phyloP scores from a whole-genome alignment of 1,140 invertebrate species.

The Danaus plexippus region DNA sequence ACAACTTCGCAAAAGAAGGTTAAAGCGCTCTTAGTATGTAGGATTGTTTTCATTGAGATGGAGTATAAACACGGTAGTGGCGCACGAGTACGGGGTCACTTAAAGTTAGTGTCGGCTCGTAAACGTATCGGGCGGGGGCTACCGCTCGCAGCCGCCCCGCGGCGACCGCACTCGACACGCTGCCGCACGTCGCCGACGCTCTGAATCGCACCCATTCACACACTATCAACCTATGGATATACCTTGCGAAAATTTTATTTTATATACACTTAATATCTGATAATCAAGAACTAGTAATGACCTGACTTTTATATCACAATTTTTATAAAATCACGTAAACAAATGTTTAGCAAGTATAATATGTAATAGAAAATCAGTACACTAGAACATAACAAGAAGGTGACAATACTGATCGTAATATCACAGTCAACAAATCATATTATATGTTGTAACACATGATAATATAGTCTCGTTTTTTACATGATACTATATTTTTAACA shows the following conservation, averaged over 20 bases:
- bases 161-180: slow-evolving; percentile 67
- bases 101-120: slow-evolving; percentile 67
- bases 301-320: too few relatives aligned
- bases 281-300: too few relatives aligned
- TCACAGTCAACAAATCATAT: too few relatives aligned
- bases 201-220: slow-evolving; percentile 66
- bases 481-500: too few relatives aligned
- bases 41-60: slow-evolving; percentile 59
- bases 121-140: slow-evolving; percentile 66
- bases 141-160: slow-evolving; percentile 49
- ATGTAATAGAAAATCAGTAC: too few relatives aligned
- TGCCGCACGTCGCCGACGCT: slow-evolving; percentile 64
- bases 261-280: too few relatives aligned
- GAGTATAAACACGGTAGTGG: slow-evolving; percentile 56
- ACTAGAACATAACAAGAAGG: too few relatives aligned
- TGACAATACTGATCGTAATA: too few relatives aligned
- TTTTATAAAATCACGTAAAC: too few relatives aligned
- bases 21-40: slow-evolving; percentile 8
- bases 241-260: slow-evolving; percentile 24
- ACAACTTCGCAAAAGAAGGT: slow-evolving; percentile 27
- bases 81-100: slow-evolving; percentile 62
- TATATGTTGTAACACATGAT: too few relatives aligned
- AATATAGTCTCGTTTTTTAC: too few relatives aligned
- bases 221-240: slow-evolving; percentile 48
- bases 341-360: too few relatives aligned